Percentiles rank a stretch among this genome's conserved stretches.
These are phyloP conservation scores for Drosophila rubida DNA, from an alignment of 2,888 invertebrate genomes.

Conservation along the genomic window DNA sequence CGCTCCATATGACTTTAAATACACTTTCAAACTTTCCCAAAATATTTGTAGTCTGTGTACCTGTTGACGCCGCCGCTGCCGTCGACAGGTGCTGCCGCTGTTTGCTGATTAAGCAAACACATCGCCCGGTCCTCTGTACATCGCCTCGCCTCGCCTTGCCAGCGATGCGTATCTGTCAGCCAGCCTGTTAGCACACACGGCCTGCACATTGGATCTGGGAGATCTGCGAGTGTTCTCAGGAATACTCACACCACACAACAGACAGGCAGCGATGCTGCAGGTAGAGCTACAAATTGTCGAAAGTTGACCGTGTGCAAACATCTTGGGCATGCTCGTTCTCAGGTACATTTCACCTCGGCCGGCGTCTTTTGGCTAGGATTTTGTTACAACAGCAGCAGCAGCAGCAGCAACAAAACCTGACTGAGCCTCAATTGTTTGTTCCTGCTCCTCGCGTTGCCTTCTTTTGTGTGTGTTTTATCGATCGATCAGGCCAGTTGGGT, in stretches of 20 bases:
- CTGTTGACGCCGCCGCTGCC: constrained; percentile 65
- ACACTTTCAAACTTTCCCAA: constrained; percentile 76
- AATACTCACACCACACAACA: constrained; percentile 73
- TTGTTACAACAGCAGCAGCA: constrained; percentile 43
- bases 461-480: constrained; percentile 63
- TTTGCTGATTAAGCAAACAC: constrained; percentile 78
- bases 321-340: constrained; percentile 43
- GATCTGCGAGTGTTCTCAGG: constrained; percentile 67
- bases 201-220: constrained; percentile 53
- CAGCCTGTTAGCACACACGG: constrained; percentile 72
- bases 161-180: constrained; percentile 79
- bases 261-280: too few species aligned
- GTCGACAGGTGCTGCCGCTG: constrained; percentile 68
- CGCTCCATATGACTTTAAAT: constrained; percentile 62
- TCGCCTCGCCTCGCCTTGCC: too few species aligned
- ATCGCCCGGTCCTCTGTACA: constrained; percentile 25
- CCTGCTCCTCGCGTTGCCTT: constrained; percentile 48
- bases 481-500: constrained; percentile 68
- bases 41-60: constrained; percentile 49
- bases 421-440: constrained; percentile 73
- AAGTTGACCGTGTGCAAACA: constrained; percentile 79
- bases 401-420: constrained; percentile 12
- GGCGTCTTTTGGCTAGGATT: constrained; percentile 67
- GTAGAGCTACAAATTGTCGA: constrained; percentile 74
- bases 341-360: constrained; percentile 38